Evolutionary conservation across 2,113 vertebrate species (phyloP).

Genomic region (Zootoca vivipara): DNA sequence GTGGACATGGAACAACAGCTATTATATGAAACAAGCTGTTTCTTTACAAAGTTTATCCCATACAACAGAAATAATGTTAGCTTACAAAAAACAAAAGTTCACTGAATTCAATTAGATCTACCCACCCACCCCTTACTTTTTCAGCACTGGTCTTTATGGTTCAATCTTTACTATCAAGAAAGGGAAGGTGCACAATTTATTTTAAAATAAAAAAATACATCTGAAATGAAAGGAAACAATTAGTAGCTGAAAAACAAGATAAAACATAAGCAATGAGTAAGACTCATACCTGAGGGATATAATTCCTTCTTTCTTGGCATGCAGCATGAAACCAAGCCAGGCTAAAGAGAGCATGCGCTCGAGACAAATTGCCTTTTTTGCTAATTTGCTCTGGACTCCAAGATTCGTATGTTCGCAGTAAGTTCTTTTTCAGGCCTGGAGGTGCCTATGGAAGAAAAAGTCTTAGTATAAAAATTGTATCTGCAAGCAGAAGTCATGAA

Average conservation of each 20-base stretch:
- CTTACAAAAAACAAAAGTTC: background rate
- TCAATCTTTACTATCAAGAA: background rate
- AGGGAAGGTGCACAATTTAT: background rate
- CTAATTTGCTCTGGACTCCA: conserved; percentile 94
- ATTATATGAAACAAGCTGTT: background rate
- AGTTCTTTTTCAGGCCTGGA: conserved; percentile 96
- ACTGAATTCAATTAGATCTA: background rate
- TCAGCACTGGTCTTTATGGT: background rate
- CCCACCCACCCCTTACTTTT: background rate
- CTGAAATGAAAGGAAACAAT: accelerated
- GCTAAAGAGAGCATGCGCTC: conserved; percentile 93
- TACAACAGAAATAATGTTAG: background rate
- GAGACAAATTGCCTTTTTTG: conserved; percentile 83
- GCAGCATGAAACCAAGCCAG: conserved; percentile 98
- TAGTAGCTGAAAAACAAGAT: background rate
- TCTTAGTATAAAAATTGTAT: background rate
- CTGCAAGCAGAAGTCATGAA: background rate
- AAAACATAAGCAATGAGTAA: background rate
- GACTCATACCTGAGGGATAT: conserved; percentile 90
- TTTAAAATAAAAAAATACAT: conserved; percentile 19
- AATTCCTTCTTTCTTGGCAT: conserved; percentile 97
- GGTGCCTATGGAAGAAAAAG: conserved; percentile 81
- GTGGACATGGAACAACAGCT: background rate
- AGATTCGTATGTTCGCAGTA: conserved; percentile 94
- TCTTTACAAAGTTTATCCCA: background rate